These are phyloP conservation scores for Girardia tigrina DNA, from an alignment of 2,888 invertebrate species.

Conservation along the genomic window DNA sequence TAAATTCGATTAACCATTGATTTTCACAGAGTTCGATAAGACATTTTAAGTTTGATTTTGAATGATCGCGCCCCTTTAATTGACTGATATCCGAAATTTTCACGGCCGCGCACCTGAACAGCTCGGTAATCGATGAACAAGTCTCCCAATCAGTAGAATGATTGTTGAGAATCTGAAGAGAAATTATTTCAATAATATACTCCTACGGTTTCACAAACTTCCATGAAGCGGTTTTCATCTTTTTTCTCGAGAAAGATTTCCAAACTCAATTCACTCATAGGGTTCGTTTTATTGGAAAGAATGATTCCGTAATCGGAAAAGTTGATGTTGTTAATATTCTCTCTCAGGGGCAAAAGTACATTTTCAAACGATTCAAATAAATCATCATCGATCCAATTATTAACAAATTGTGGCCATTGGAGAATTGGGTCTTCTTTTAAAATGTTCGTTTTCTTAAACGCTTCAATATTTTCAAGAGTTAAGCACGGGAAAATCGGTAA, in stretches of 20 bases:
- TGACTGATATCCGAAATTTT: not conserved
- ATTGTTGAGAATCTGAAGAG: not conserved
- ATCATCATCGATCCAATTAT: not conserved
- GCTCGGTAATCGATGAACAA: not conserved
- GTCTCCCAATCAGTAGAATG: not conserved
- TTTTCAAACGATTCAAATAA: not conserved
- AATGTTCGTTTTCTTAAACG: not conserved
- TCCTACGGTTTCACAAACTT: not conserved
- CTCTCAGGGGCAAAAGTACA: not conserved
- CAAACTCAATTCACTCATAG: not conserved
- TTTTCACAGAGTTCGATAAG: not conserved
- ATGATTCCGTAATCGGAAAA: not conserved
- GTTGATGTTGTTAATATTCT: not conserved
- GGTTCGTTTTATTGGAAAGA: not conserved
- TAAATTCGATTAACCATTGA: not conserved
- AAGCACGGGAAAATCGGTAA: not conserved
- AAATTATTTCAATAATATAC: not conserved
- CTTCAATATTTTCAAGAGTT: not conserved
- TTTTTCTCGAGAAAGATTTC: conserved; percentile 9
- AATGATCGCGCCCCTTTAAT: no score
- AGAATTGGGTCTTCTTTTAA: not conserved
- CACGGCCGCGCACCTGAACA: not conserved
- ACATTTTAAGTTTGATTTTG: no score
- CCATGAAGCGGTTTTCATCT: not conserved
- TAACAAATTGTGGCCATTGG: not conserved